Evolutionary conservation across 1,140 invertebrate species (phyloP), one percentile per base, ranked within the genome.

Genomic region (Brachionus angularis): DNA sequence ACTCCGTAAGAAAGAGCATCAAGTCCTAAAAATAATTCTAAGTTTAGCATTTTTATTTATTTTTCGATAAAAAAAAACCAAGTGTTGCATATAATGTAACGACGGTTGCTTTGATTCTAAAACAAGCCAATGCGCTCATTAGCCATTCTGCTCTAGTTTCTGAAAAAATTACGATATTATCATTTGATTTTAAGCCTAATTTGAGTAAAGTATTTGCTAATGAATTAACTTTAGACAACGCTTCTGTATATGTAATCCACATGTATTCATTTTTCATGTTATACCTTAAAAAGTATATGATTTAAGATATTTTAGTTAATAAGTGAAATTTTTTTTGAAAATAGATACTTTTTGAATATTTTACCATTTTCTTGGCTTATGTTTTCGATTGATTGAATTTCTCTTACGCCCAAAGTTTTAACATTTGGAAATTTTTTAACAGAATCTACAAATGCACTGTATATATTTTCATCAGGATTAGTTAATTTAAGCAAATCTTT

Each of bases 311-410:
- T n/a, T 18, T 18, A 14, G 72, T n/a, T n/a, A n/a, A n/a, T n/a
- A n/a, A n/a, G n/a, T n/a, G n/a, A n/a, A n/a, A n/a, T n/a, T n/a
- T n/a, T 27, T 10, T 27, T 29, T 29, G 2, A 12, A 39, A 25
- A 33, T 14, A 71, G 58, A 31, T 10, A 84, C 79, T 99, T 98
- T 83, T 96, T 96, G 77, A 98, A 98, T 21, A 96, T 85, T 77
- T 90, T 86, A 47, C 95, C 95, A 81, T 96, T 94, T 0, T 89
- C 86, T 78, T 97, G 93, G 1, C 87, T 79, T 79, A 98, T 94
- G 76, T 97, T 91, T 77, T 95, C 91, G 79, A 96, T 93, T 50
- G 88, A 87, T 3, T 96, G 83, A 55, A 98, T 88, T 75, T 93
- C 86, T 49, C 96, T 84, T 1, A 70, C 46, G 25, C 67, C 67